phyloP scores from a whole-genome alignment of 2,797 vertebrate species.

The Ibycter americanus region DNA sequence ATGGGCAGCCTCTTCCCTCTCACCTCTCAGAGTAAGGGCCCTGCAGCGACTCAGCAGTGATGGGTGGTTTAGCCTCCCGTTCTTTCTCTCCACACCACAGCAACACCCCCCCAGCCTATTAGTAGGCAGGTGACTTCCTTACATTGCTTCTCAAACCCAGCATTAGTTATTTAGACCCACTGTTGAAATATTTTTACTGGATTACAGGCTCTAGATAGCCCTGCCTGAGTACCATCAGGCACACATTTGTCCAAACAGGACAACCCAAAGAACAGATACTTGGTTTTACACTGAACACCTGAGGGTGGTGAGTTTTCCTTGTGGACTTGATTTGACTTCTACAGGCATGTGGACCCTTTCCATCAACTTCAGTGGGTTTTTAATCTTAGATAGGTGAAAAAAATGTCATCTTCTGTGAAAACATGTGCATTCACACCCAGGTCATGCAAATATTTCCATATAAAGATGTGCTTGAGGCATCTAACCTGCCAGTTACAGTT shows the following conservation, averaged over 20 bases:
- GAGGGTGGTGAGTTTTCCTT: not conserved
- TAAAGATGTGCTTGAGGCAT: not conserved
- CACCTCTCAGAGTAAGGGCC: not conserved
- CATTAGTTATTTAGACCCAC: not conserved
- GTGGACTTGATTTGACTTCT: not conserved
- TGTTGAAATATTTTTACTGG: not conserved
- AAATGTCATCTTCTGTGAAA: not conserved
- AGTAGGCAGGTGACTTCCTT: not conserved
- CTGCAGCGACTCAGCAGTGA: fast-evolving
- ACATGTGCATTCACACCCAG: not conserved
- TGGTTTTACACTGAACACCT: not conserved
- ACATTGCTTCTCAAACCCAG: not conserved
- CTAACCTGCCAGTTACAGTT: not conserved
- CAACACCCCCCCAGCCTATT: not conserved
- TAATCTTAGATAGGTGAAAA: not conserved
- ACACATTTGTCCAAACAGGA: not conserved
- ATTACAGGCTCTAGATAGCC: not conserved
- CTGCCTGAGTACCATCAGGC: not conserved
- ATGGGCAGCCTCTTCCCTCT: not conserved
- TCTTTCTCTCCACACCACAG: not conserved
- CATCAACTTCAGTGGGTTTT: not conserved
- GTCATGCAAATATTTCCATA: not conserved
- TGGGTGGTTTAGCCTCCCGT: not conserved
- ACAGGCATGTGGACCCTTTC: not conserved
- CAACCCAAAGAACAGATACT: not conserved